Evolutionary conservation across 1,140 invertebrate species (phyloP).

Genomic region (Druon quercuslanigerum): DNA sequence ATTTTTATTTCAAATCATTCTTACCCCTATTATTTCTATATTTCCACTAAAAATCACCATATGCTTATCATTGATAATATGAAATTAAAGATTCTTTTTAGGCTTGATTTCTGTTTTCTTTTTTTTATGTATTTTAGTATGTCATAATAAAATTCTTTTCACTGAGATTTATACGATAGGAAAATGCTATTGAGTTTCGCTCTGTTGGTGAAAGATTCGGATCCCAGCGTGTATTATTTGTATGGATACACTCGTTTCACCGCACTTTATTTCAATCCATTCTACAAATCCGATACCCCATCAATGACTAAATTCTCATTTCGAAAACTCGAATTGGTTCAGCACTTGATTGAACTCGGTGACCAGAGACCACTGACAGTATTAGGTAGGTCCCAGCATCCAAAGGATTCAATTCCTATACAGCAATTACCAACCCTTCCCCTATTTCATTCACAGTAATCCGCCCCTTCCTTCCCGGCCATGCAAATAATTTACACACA

Average conservation of each 20-base stretch:
- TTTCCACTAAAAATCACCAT: too few relatives aligned
- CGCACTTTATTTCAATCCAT: conserved; percentile 32
- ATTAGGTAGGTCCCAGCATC: conserved; percentile 60
- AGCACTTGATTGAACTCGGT: conserved; percentile 64
- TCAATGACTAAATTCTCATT: conserved; percentile 50
- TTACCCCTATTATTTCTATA: too few relatives aligned
- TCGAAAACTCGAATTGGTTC: conserved; percentile 56
- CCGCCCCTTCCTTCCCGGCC: neutral
- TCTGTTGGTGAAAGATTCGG: conserved; percentile 15
- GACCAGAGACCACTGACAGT: conserved; percentile 60
- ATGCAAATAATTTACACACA: conserved; percentile 34
- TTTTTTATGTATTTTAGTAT: too few relatives aligned
- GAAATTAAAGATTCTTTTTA: too few relatives aligned
- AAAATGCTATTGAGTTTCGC: conserved; percentile 12
- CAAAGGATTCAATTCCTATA: conserved; percentile 61
- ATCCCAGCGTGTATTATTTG: conserved; percentile 4
- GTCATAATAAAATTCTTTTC: too few relatives aligned
- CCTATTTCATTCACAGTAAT: conserved; percentile 36
- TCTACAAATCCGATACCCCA: conserved; percentile 30
- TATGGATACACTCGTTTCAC: conserved; percentile 7
- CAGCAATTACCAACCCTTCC: conserved; percentile 58
- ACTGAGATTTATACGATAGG: neutral
- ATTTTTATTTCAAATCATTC: too few relatives aligned
- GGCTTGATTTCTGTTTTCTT: too few relatives aligned
- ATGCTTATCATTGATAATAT: too few relatives aligned